phyloP scores from a whole-genome alignment of 1,140 invertebrate genomes.

The Caerostris extrusa region DNA sequence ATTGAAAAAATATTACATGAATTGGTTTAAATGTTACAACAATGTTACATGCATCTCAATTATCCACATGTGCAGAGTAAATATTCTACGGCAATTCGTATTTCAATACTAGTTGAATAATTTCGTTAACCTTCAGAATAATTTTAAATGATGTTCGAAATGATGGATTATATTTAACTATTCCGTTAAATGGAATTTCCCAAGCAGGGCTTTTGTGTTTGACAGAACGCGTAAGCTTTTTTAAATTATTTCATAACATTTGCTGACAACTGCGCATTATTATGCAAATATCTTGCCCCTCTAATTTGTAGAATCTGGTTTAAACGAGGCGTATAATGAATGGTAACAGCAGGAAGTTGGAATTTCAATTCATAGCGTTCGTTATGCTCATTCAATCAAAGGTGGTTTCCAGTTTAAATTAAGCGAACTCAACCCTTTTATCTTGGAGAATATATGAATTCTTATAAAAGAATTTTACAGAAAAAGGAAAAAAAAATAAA shows the following conservation, averaged over 20 bases:
- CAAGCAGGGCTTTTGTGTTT: too few species aligned
- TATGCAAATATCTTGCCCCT: not conserved
- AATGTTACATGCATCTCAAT: too few species aligned
- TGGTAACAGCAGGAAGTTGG: not conserved
- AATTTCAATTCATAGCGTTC: not conserved
- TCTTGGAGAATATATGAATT: not conserved
- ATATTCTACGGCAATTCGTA: too few species aligned
- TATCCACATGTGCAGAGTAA: too few species aligned
- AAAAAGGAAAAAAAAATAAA: not conserved
- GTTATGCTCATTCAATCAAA: not conserved
- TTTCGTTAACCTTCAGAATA: too few species aligned
- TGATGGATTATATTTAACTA: too few species aligned
- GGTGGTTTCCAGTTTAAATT: not conserved
- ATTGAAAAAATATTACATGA: too few species aligned
- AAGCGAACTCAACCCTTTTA: not conserved
- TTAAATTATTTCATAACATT: not conserved
- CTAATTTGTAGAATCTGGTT: not conserved
- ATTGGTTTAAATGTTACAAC: too few species aligned
- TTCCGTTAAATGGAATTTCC: too few species aligned
- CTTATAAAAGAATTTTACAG: not conserved
- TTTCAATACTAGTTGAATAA: too few species aligned
- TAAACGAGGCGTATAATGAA: not conserved
- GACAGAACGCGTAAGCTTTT: too few species aligned
- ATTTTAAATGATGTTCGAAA: too few species aligned
- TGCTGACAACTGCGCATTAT: not conserved